Conservation (phyloP, 2,113 vertebrate genomes). For the Eulemur rufifrons region DNA sequence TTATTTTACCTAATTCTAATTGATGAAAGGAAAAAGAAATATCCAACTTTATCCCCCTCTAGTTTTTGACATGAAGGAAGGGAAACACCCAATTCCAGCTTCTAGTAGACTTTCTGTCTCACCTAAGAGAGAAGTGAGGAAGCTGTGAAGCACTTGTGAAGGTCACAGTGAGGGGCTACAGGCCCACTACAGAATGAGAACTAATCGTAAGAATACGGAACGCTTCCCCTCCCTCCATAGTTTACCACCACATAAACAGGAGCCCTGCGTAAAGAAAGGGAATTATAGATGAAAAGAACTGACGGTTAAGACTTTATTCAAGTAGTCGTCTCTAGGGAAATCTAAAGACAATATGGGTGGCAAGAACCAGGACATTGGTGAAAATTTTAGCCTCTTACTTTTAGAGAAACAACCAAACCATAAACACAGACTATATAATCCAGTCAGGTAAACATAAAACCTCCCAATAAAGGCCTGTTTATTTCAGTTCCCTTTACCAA, state of each 20-base stretch:
- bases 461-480: background rate
- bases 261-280: too few species aligned
- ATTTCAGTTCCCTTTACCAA: background rate
- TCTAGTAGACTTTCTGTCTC: background rate
- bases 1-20: background rate
- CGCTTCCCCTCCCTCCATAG: background rate
- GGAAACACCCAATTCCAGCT: background rate
- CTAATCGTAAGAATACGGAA: background rate
- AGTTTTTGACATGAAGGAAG: background rate
- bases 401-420: background rate
- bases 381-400: background rate
- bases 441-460: background rate
- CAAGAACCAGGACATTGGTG: background rate
- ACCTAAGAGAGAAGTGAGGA: too few species aligned
- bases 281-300: background rate
- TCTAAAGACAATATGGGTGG: too few species aligned
- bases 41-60: background rate
- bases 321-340: background rate
- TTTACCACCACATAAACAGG: background rate
- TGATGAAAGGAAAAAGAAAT: background rate
- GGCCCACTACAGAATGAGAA: background rate
- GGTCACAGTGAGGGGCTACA: accelerated
- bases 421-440: background rate
- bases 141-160: background rate
- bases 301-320: background rate